Evolutionary conservation across 2,113 vertebrate genomes (phyloP), one percentile per base, ranked within the genome.

Genomic region (Morone chrysops): DNA sequence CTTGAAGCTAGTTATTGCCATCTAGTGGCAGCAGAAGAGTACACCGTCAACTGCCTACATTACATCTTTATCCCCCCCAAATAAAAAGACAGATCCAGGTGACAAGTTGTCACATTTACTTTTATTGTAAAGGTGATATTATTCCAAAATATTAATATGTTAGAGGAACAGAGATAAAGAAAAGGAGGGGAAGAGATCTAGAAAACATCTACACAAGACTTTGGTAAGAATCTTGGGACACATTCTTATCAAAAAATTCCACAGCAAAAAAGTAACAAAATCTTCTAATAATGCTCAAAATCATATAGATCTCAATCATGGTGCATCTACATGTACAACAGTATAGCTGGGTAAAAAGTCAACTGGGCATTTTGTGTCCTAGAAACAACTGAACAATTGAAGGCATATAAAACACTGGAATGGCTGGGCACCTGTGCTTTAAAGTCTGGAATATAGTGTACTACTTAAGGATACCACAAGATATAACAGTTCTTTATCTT

Each of bases 91-190:
- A 78, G 59, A 87, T 78, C 22, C 83, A 70, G 77, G 68, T 91
- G 84, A 88, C 87, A 90, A 84, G 78, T 91, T 94, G 82, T 94
- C 93, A 95, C 92, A 74, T 94, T 95, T 91, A 94, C 91, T 95
- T 96, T 96, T 95, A 96, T 97, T 97, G 96, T 97, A 97, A 97
- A 97, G 95, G 95, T 96, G 95, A 96, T 96, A 96, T 96, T 97
- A 97, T 97, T 95, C 94, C 96, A 97, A 98, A 97, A 94, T 94
- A 95, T 95, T 91, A 96, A 95, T 89, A 92, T 93, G 92, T 94
- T 93, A 94, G 84, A 87, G 88, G 84, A 87, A 90, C 75, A 89
- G 75, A 86, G 78, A 84, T 82, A 85, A 91, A 90, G 85, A 85
- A 86, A 92, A 74, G 53, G 18, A 94, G 90, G 88, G 88, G 85